Evolutionary conservation across 2,797 vertebrate species (phyloP).

Genomic region (Alfaro cultratus): DNA sequence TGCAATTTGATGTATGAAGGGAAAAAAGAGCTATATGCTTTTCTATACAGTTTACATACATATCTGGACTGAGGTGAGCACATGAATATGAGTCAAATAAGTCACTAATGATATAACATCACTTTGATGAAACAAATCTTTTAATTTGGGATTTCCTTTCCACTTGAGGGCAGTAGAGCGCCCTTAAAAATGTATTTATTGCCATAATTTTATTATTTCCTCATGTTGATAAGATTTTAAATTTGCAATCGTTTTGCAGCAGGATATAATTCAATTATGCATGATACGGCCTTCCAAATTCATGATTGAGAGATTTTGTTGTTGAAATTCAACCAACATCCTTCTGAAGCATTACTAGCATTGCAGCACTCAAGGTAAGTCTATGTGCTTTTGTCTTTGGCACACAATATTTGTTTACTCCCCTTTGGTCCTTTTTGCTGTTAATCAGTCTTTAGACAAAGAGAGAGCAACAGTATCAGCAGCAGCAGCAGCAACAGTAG

Average conservation of each 20-base stretch:
- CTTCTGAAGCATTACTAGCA: not conserved
- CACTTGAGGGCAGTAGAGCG: constrained; percentile 39
- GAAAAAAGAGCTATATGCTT: not conserved
- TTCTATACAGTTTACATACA: not conserved
- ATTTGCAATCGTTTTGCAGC: not conserved
- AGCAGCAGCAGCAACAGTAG: no score
- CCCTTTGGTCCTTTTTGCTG: constrained; percentile 62
- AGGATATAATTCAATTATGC: not conserved
- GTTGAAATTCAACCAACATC: not conserved
- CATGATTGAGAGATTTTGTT: not conserved
- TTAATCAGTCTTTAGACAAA: constrained; percentile 79
- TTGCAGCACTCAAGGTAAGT: not conserved
- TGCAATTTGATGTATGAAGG: not conserved
- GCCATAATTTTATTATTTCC: not conserved
- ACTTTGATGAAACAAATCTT: constrained; percentile 2
- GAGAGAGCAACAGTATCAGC: constrained; percentile 70
- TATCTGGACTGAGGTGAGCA: not conserved
- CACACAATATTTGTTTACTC: constrained; percentile 56
- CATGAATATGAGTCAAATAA: not conserved
- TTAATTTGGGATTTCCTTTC: constrained; percentile 13
- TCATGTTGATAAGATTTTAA: not conserved
- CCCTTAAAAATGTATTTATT: not conserved
- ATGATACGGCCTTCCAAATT: not conserved
- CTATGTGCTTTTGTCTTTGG: constrained; percentile 35
- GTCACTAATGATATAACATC: not conserved